Evolutionary conservation across 2,113 vertebrate genomes (phyloP).

Genomic region (Tautogolabrus adspersus): DNA sequence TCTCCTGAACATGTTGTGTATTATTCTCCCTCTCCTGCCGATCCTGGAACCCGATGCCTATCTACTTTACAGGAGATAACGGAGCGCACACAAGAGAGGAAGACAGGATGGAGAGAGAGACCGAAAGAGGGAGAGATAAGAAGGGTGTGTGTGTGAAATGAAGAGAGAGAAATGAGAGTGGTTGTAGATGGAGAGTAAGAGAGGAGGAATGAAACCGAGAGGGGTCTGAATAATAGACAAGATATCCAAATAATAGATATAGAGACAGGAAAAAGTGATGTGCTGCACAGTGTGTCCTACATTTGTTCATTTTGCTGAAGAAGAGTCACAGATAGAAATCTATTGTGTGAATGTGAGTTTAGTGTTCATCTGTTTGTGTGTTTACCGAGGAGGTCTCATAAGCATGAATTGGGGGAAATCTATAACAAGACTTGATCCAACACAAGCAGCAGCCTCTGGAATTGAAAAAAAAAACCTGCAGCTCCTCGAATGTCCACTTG

Average conservation of each 20-base stretch:
- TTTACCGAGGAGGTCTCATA: not conserved
- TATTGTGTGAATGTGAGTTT: conserved; percentile 2
- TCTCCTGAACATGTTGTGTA: conserved; percentile 69
- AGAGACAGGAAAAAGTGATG: conserved; percentile 35
- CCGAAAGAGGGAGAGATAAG: conserved; percentile 15
- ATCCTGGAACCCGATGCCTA: conserved; percentile 69
- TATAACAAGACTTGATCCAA: not conserved
- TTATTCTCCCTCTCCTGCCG: conserved; percentile 58
- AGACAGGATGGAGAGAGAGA: conserved; percentile 14
- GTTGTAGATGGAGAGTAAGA: conserved; percentile 16
- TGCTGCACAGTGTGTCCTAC: conserved; percentile 45
- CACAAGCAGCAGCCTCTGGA: too few relatives aligned
- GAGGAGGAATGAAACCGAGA: conserved; percentile 44
- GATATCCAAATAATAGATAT: conserved; percentile 61
- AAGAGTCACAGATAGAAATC: conserved; percentile 34
- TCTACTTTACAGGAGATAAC: conserved; percentile 71
- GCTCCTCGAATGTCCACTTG: too few relatives aligned
- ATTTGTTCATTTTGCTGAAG: conserved; percentile 52
- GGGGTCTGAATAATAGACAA: conserved; percentile 68
- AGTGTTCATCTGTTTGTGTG: not conserved
- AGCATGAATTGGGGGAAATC: conserved; percentile 1
- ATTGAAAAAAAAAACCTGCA: too few relatives aligned
- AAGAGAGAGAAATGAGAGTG: conserved; percentile 2
- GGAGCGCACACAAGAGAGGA: conserved; percentile 27
- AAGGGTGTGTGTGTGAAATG: not conserved